Base-by-base conservation (phyloP, 2,797 vertebrate genomes). In the Alectoris magna region DNA sequence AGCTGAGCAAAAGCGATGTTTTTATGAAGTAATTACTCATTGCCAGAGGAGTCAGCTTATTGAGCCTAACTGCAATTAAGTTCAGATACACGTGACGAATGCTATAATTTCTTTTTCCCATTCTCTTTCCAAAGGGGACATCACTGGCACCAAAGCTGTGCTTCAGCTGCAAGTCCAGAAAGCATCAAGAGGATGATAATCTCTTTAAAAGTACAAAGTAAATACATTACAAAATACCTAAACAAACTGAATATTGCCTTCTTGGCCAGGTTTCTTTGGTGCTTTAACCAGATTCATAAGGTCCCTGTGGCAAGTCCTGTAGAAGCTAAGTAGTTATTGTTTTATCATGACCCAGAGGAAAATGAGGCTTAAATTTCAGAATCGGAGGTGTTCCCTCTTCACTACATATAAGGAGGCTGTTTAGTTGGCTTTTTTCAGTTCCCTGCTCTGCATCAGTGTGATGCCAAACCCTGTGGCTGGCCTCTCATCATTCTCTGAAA, bases 11-110 rank as follows among this genome's bases (percentile, higher is more conserved):
- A 68, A 71, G 43, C 68, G 43, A 87, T 5, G 12, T 34, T 93
- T 93, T 64, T 58, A 72, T 29, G 53, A 80, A 89, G 59, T 56
- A 95, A 94, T 84, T 95, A 86, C 87, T 97, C 81, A 70, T 88
- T 88, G 56, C 79, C 75, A 89, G 86, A 89, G 44, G 12, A 94
- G 19, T 51, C 51, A 67, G 67, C 49, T 74, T 67, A 76, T 36
- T 77, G 79, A 69, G 44, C 24, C 58, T 76, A 88, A 76, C 59
- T 79, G 29, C 48, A 81, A 80, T 56, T 86, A 84, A 71, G 26
- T 44, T 96, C 76, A 83, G 69, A 51, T 60, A 51, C 23, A 51
- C 41, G 71, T 83, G 87, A 95, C n/a, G 53, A 94, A 94, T 75
- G 62, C 81, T 79, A 39, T 44, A 29, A 64, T 92, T 91, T 64